A percentile compares a stretch with the other conserved stretches of the same genome.
These are phyloP conservation scores for Trachythela sp. DNA, from an alignment of 64 coral and sea anemone genomes.

Conservation along the genomic window DNA sequence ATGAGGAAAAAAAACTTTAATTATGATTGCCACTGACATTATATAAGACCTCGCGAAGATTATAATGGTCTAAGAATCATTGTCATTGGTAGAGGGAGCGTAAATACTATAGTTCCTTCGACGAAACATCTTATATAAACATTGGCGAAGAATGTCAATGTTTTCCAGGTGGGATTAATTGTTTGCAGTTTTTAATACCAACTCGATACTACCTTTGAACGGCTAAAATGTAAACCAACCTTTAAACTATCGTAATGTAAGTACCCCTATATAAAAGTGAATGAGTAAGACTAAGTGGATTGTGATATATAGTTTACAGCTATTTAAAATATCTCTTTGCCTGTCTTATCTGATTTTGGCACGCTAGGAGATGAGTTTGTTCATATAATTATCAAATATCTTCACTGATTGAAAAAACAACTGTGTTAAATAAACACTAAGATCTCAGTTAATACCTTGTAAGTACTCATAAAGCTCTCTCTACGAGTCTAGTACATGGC, in stretches of 20 bases:
- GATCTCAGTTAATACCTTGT: background rate
- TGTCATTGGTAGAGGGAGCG: background rate
- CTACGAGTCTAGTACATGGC: background rate
- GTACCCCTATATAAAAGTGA: too few species aligned
- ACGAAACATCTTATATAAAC: background rate
- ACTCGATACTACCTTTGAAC: background rate
- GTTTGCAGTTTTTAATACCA: background rate
- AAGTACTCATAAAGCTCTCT: background rate
- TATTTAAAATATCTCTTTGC: background rate
- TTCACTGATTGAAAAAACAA: slow-evolving; percentile 5
- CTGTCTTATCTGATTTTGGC: background rate
- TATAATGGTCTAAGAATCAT: background rate
- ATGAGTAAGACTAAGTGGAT: too few species aligned
- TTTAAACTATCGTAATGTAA: background rate
- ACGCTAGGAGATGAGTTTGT: background rate
- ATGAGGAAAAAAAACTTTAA: too few species aligned
- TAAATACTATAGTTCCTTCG: background rate
- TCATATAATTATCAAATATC: background rate
- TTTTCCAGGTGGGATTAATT: background rate
- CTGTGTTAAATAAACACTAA: background rate
- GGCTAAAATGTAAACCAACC: too few species aligned
- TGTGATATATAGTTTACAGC: background rate
- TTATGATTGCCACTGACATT: background rate
- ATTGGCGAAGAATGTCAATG: background rate
- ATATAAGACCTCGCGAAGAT: background rate